These are phyloP conservation scores for Dendronephthya gigantea DNA, from an alignment of 64 coral and sea anemone genomes.

Conservation along the genomic window DNA sequence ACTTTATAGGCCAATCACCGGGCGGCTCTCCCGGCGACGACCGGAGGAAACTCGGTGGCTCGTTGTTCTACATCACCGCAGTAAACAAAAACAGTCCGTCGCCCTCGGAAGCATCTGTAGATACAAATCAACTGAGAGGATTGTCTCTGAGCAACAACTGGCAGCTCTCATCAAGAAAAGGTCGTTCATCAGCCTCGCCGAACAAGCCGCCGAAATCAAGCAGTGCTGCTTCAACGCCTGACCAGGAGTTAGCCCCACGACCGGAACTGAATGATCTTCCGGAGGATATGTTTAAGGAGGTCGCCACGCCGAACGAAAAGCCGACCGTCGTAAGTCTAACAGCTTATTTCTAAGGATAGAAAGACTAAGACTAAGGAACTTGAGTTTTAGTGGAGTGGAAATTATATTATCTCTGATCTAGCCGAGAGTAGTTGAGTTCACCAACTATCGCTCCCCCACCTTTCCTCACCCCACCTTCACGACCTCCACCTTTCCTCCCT, in stretches of 20 bases:
- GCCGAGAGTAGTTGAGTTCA: too few species aligned
- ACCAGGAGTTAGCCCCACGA: background rate
- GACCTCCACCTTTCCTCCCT: too few species aligned
- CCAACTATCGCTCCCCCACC: too few species aligned
- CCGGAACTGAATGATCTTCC: background rate
- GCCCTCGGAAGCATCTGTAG: background rate
- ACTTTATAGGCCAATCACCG: background rate
- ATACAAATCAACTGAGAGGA: background rate
- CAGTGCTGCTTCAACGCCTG: too few species aligned
- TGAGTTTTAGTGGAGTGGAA: too few species aligned
- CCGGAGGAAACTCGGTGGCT: background rate
- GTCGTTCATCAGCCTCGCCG: background rate
- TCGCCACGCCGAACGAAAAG: background rate
- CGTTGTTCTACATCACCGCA: conserved; percentile 1
- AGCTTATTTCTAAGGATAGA: too few species aligned
- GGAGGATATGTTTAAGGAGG: background rate
- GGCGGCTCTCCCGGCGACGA: background rate
- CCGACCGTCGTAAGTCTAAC: background rate
- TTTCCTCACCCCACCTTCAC: too few species aligned
- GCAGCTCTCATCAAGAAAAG: background rate
- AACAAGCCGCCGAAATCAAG: too few species aligned
- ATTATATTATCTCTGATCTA: too few species aligned
- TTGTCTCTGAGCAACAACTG: background rate
- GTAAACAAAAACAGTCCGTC: background rate
- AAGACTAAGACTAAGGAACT: too few species aligned